Base-by-base conservation (phyloP, 1,140 invertebrate species). In the Mylabris phalerata region DNA sequence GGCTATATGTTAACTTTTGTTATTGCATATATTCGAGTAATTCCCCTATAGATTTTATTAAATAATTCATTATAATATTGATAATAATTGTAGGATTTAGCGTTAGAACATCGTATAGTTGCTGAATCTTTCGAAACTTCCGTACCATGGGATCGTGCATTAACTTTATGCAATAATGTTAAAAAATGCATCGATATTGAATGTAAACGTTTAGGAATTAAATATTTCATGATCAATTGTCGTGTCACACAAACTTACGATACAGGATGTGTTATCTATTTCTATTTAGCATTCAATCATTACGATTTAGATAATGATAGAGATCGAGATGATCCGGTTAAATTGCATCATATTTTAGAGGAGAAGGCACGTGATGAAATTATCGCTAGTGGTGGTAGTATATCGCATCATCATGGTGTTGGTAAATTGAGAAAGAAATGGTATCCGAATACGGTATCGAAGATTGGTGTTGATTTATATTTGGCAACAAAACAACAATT, bases 71-170 rank as follows among this genome's bases (percentile, higher is more conserved):
- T 3, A 32, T 42, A 42, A 7, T 43, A n/a, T 44, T 13, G 24
- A n/a, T 9, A 10, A n/a, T 2, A 42, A 50, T 69, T 70, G 24
- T 73, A 94, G 90, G 96, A 99, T 76, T 76, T 98, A 43, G 95
- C 85, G 0, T 79, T 98, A 48, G 88, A 96, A 39, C 95, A 88
- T 71, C 83, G 85, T 56, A 82, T 98, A 42, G 84, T 98, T 7
- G 88, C 93, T 0, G 96, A 98, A 75, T 98, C 95, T 0, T 99
- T 99, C 78, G 96, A 99, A 76, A 99, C 96, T 0, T 98, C 95
- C 0, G 93, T 97, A 11, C 89, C 95, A 2, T 99, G 96, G 95
- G 92, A 95, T 73, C 84, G 88, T 43, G 87, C 93, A 5, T 72
- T 87, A n/a, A 75, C 82, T 24, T 74, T 98, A 10, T 96, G 93